A percentile compares a stretch with the other conserved stretches of the same genome.
phyloP scores from a whole-genome alignment of 2,888 invertebrate species.

The Athripsodes cinereus region DNA sequence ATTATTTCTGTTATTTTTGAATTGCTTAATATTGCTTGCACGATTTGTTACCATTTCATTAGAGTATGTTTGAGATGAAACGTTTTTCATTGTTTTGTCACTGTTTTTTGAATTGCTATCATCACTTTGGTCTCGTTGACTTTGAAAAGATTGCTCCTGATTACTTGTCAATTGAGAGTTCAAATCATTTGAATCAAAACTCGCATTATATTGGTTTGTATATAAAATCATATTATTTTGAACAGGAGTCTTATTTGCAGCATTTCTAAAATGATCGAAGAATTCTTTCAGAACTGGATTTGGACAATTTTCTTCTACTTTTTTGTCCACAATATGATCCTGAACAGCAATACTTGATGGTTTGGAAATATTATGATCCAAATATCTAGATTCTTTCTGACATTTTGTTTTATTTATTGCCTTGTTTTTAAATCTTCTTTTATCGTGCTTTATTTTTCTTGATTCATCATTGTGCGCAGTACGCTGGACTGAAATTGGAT shows the following conservation, averaged over 20 bases:
- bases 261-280: neutral
- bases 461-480: neutral
- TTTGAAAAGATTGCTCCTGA: neutral
- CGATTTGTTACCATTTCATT: neutral
- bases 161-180: neutral
- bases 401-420: neutral
- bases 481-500: slow-evolving; percentile 3
- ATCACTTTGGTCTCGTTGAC: neutral
- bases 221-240: neutral
- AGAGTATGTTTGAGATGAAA: neutral
- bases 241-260: neutral
- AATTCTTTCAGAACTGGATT: neutral
- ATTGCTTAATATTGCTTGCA: neutral
- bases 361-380: neutral
- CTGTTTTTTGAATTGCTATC: neutral
- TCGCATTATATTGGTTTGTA: neutral
- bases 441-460: neutral
- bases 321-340: neutral
- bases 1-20: neutral
- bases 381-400: neutral
- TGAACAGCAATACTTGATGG: neutral
- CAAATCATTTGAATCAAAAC: neutral
- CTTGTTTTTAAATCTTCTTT: neutral
- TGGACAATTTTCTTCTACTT: neutral
- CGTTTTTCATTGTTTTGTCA: neutral